A percentile compares a stretch with the other conserved stretches of the same genome.
Evolutionary conservation across 53 echinoderm and acorn worm species (phyloP).

Genomic region (Hippasteria phrygiana): DNA sequence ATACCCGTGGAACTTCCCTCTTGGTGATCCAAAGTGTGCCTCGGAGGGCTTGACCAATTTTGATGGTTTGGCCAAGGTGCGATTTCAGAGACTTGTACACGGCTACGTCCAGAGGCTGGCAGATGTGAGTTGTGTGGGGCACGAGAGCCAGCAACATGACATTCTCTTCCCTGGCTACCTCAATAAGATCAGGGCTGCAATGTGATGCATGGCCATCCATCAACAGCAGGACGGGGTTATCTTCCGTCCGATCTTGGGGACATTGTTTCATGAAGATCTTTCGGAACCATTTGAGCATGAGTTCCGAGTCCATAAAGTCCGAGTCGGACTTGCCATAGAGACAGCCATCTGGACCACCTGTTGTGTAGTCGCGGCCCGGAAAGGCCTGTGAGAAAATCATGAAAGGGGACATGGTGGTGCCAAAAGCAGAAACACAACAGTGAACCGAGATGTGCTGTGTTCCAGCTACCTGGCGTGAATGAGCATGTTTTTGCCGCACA

Average conservation of each 20-base stretch:
- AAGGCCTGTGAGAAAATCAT: too few relatives aligned
- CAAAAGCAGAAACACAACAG: constrained; percentile 55
- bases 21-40: constrained; percentile 54
- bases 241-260: constrained; percentile 31
- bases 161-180: constrained; percentile 23
- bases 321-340: constrained; percentile 55
- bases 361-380: constrained; percentile 23
- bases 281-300: constrained; percentile 47
- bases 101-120: constrained; percentile 35
- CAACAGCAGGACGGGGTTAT: constrained; percentile 49
- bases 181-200: constrained; percentile 1
- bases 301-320: constrained; percentile 55
- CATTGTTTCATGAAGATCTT: constrained; percentile 56
- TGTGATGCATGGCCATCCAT: constrained; percentile 55
- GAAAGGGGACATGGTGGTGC: constrained; percentile 62
- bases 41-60: constrained; percentile 37
- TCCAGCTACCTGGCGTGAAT: constrained; percentile 35
- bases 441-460: constrained; percentile 50
- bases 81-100: constrained; percentile 45
- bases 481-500: constrained; percentile 28
- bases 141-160: constrained; percentile 41
- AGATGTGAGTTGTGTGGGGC: too few relatives aligned
- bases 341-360: constrained; percentile 55
- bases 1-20: constrained; percentile 29
- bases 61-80: constrained; percentile 20